Evolutionary conservation across 2,888 invertebrate genomes (phyloP), one percentile per base, ranked within the genome.

Genomic region (Phortica magna): DNA sequence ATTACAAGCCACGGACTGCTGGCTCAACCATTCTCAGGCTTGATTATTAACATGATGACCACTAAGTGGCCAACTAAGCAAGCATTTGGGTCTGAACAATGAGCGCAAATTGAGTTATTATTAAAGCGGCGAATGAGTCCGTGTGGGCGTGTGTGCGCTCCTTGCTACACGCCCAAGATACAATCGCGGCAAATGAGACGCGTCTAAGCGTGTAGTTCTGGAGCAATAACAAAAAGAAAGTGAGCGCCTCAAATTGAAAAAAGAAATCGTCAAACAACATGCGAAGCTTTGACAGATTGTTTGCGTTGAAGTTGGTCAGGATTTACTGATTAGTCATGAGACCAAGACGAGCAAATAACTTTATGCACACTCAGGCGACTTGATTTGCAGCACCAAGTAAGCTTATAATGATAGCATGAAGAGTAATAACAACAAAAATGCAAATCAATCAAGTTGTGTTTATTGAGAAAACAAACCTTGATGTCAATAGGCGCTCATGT

Each of bases 51-150:
- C 48, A 48, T 12, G 48, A 48, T 48, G 48, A 48, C 22, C 22
- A 61, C 61, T 61, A 61, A 61, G 61, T 61, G 61, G 22, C 61
- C 48, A 31, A 61, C 61, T 61, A 10, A 61, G 61, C 6, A 17
- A 61, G 19, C 61, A 19, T 10, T 61, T 17, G 61, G 19, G 61
- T 22, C 22, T 19, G 19, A 61, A 61, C 61, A 61, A 61, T 61
- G 31, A 61, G 10, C n/a, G 22, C 61, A 61, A 61, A 61, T 61
- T 61, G 22, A 61, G 10, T 61, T 61, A 22, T 61, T 61, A 61
- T 10, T 61, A 22, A 61, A 61, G 61, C 4, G 61, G 19, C 10
- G 61, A 4, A 31, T 31, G 31, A 4, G 7, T 48, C 43, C 43
- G 6, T 43, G 43, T n/a, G n/a, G n/a, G n/a, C n/a, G n/a, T n/a